Percentiles rank a stretch among this genome's conserved stretches.
Conservation (phyloP, 2,113 vertebrate species). For the Microtus montanus region DNA sequence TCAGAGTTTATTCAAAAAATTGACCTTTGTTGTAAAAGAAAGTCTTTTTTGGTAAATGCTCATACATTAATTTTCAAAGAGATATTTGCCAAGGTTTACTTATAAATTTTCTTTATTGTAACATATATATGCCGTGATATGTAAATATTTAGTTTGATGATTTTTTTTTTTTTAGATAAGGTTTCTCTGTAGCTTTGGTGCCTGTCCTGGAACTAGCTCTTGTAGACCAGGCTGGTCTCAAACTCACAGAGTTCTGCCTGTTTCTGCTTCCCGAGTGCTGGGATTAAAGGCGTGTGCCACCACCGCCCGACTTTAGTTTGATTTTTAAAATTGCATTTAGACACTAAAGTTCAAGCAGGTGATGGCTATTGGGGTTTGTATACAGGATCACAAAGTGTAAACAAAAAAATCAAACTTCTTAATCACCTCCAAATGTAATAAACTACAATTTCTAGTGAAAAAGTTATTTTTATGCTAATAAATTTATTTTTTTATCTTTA, state of each 20-base stretch:
- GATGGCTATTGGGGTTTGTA: not conserved
- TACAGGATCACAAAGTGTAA: not conserved
- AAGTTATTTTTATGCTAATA: not conserved
- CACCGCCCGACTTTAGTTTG: no score
- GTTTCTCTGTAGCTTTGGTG: no score
- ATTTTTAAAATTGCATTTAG: not conserved
- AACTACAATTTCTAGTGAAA: not conserved
- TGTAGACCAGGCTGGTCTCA: no score
- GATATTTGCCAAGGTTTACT: not conserved
- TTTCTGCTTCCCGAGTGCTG: no score
- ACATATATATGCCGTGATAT: not conserved
- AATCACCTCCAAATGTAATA: not conserved
- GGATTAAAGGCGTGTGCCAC: no score
- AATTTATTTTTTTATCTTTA: not conserved
- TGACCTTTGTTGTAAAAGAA: not conserved
- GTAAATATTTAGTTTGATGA: no score
- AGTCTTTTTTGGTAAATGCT: not conserved
- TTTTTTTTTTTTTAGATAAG: no score
- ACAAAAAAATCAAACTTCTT: not conserved
- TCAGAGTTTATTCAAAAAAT: slow-evolving; percentile 9
- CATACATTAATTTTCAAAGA: not conserved
- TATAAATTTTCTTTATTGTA: not conserved
- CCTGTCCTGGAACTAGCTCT: no score
- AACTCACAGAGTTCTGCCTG: no score
- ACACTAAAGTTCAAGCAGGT: slow-evolving; percentile 40